Percentiles rank a stretch among this genome's conserved stretches.
These are phyloP conservation scores for Pteronotus mesoamericanus DNA, from an alignment of 2,797 vertebrate genomes.

Conservation along the genomic window DNA sequence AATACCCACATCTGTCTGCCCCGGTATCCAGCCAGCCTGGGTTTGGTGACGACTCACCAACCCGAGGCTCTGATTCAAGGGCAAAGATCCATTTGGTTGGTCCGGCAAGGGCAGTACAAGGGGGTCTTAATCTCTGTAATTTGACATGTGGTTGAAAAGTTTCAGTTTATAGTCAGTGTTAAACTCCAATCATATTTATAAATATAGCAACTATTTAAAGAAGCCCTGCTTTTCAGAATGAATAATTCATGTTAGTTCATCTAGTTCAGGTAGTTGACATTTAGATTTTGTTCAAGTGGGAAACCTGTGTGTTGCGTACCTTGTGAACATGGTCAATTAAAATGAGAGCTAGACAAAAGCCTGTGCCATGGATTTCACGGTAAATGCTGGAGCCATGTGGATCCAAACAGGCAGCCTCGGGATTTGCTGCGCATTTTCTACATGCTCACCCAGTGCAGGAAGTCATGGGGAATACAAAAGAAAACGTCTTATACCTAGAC, in stretches of 20 bases:
- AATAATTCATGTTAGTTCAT: neutral
- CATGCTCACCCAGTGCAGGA: neutral
- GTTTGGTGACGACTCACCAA: neutral
- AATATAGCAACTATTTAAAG: neutral
- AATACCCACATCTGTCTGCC: neutral
- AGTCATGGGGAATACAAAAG: neutral
- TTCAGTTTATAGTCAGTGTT: neutral
- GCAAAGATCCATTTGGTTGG: neutral
- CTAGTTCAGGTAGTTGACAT: neutral
- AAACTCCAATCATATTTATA: neutral
- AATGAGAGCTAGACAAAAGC: neutral
- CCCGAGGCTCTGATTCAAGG: neutral
- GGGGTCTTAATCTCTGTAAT: neutral
- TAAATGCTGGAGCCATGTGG: neutral
- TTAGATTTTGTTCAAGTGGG: neutral
- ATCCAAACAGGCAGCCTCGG: neutral
- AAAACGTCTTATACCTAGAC: neutral
- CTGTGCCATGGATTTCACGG: neutral
- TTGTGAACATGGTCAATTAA: neutral
- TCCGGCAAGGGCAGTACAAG: neutral
- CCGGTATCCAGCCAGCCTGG: neutral
- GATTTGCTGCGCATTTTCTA: neutral
- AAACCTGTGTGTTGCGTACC: neutral
- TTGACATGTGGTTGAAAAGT: neutral
- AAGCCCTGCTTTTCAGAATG: neutral